These are phyloP conservation scores for Odontamblyopus rebecca DNA, from an alignment of 2,797 vertebrate genomes.

Conservation along the genomic window DNA sequence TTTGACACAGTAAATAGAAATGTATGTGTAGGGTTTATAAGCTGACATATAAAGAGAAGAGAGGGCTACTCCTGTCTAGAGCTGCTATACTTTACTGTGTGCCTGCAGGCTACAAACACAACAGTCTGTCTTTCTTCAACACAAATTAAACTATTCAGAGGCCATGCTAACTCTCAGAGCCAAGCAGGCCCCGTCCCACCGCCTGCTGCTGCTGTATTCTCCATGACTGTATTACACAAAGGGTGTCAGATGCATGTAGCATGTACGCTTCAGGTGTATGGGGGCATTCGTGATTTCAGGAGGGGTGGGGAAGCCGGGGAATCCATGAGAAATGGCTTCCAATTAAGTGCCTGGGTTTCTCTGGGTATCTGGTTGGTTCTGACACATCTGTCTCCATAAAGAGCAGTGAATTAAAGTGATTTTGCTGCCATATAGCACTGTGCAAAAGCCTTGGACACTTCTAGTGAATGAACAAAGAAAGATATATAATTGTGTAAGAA, in stretches of 20 bases:
- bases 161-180: slow-evolving; percentile 43
- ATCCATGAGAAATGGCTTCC: slow-evolving; percentile 9
- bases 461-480: not conserved
- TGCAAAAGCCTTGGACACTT: not conserved
- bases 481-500: not conserved
- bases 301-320: not conserved
- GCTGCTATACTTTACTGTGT: slow-evolving; percentile 27
- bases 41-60: slow-evolving; percentile 36
- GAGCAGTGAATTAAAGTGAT: slow-evolving; percentile 10
- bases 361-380: not conserved
- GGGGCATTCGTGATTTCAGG: slow-evolving; percentile 11
- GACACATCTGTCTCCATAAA: slow-evolving; percentile 6
- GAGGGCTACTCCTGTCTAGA: slow-evolving; percentile 38
- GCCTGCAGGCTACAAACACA: slow-evolving; percentile 43
- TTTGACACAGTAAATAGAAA: slow-evolving; percentile 40
- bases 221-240: slow-evolving; percentile 24
- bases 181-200: slow-evolving; percentile 21
- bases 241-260: slow-evolving; percentile 29
- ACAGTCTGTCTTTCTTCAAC: slow-evolving; percentile 32
- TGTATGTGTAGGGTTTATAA: slow-evolving; percentile 18
- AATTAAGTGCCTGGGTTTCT: slow-evolving; percentile 4
- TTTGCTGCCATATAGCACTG: slow-evolving; percentile 1
- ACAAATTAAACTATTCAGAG: slow-evolving; percentile 45
- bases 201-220: slow-evolving; percentile 1
- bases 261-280: slow-evolving; percentile 20